Evolutionary conservation across 2,888 invertebrate species (phyloP), one percentile per base, ranked within the genome.

Genomic region (Hecatera dysodea): DNA sequence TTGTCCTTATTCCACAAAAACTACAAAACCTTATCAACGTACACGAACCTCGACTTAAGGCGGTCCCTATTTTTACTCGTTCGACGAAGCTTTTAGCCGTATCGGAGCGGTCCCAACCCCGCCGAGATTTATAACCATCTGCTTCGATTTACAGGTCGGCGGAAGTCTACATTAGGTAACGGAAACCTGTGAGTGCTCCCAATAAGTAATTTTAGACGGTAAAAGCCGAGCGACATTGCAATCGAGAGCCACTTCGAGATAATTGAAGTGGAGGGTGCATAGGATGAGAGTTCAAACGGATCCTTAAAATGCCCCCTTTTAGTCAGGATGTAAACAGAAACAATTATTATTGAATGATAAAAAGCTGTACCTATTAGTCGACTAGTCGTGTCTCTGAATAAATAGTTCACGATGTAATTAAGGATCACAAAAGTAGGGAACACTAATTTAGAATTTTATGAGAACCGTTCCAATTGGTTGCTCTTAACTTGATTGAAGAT

Each of bases 41-140:
- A 96, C 96, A 96, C 92, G 94, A 92, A 95, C 94, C 93, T 93
- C 91, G 90, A 94, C 95, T 96, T 96, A 95, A 90, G 88, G 86
- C 90, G 91, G 90, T 84, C 93, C 92, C 91, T 92, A 94, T 94
- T 95, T 95, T 94, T 92, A 93, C 90, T 89, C 84, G 81, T 89
- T 89, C 91, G 86, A 82, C 91, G 92, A 93, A 91, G 93, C 95
- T 95, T 94, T 95, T 94, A 95, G 88, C 93, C 93, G 90, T 95
- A 96, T 95, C 94, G 88, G 88, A 83, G 86, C 90, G 77, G 67
- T 90, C 91, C 88, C 91, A 88, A 87, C 88, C 89, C 88, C 87
- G 84, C 66, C 69, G 88, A 92, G 93, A 95, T 95, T 95, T 95
- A 95, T 93, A 92, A 91, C 91, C 87, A 91, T 89, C 90, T 90